Evolutionary conservation across 2,113 vertebrate genomes (phyloP).

Genomic region (Hoplias malabaricus): DNA sequence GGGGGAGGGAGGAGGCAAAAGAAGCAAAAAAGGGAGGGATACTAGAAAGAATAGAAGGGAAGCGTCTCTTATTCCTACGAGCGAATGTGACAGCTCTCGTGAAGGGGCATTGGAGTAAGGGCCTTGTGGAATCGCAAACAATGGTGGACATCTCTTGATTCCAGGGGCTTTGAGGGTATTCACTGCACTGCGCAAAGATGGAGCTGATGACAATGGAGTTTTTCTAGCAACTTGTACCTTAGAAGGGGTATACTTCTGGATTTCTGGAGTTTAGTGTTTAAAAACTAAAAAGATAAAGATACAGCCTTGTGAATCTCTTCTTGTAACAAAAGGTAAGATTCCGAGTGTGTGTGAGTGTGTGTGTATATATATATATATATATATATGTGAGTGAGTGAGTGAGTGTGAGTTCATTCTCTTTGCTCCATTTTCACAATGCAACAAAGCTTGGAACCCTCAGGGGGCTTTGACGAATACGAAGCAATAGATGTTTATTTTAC

Average conservation of each 20-base stretch:
- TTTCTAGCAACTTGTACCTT: conserved; percentile 42
- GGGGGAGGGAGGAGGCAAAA: conserved; percentile 43
- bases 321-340: conserved; percentile 49
- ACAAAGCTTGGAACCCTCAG: conserved; percentile 38
- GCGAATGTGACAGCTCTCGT: conserved; percentile 35
- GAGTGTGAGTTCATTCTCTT: conserved; percentile 17
- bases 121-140: conserved; percentile 49
- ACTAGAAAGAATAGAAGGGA: conserved; percentile 45
- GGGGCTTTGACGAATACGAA: not conserved
- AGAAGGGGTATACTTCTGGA: conserved; percentile 29
- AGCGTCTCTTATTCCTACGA: conserved; percentile 49
- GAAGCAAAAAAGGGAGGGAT: conserved; percentile 49
- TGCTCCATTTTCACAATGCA: conserved; percentile 14
- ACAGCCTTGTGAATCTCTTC: conserved; percentile 39
- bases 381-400: not conserved
- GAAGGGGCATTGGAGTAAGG: conserved; percentile 18
- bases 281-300: conserved; percentile 38
- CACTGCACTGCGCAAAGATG: conserved; percentile 52
- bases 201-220: conserved; percentile 42
- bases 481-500: not conserved
- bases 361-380: conserved; percentile 11
- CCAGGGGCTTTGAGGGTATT: conserved; percentile 26
- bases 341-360: conserved; percentile 14
- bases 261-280: conserved; percentile 42
- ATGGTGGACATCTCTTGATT: conserved; percentile 10